Evolutionary conservation across 1,140 invertebrate species (phyloP), one percentile per base, ranked within the genome.

Genomic region (Pseudomyrmex pallidus): DNA sequence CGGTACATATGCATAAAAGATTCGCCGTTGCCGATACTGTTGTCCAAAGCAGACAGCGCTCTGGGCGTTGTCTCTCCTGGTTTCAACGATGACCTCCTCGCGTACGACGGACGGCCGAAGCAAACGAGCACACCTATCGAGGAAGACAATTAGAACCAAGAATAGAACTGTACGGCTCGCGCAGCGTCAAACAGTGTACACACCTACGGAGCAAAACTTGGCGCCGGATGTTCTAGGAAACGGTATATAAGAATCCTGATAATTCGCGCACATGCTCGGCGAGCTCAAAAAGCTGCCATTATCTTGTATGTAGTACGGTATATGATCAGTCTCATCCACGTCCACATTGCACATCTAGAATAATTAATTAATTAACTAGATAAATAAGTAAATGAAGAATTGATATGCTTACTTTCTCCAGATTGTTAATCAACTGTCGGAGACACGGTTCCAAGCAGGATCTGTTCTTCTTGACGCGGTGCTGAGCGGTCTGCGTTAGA

Each of bases 201-300:
- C 87, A 95, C 97, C 97, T 46, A 97, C 97, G 56, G 97, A 97
- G 94, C 97, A 98, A 95, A 99, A 99, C 91, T 97, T 97, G 0
- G 98, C 98, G 4, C 98, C 98, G 13, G 98, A 99, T 0, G 98
- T 99, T 74, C 98, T 95, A 1, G 98, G 98, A 94, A 99, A 99
- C 0, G 98, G 98, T 85, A 99, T 97, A 88, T 97, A 98, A n/a
- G 97, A 96, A 91, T 97, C 97, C 78, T 97, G 96, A 90, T 93
- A 94, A 88, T 93, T 94, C 17, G 90, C 85, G 50, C 90, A 93
- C 46, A 94, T 92, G 68, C 91, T 93, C 1, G 91, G 87, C 0
- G 93, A 93, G 70, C 89, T 92, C 44, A 94, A 83, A 57, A 94
- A 94, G 74, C 91, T 94, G 35, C 93, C 93, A 48, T 93, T 94